Evolutionary conservation across 2,888 invertebrate genomes (phyloP).

Genomic region (Oasisia sp.): DNA sequence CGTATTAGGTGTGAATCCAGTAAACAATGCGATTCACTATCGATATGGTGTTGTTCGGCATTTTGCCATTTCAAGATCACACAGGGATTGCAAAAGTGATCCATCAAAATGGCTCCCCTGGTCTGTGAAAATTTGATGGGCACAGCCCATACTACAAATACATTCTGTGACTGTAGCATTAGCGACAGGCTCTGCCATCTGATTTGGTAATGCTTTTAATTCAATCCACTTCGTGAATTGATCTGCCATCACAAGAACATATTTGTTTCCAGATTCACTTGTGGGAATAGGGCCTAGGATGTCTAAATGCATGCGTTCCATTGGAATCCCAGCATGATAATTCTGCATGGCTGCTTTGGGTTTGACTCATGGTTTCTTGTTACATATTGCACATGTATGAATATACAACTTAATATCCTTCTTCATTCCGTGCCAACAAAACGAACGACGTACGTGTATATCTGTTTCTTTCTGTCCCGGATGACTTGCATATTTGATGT

Average conservation of each 20-base stretch:
- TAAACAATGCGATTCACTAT: background rate
- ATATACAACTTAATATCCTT: background rate
- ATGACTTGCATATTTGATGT: too few species aligned
- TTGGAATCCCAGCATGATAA: background rate
- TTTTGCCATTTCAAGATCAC: background rate
- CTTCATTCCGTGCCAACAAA: too few species aligned
- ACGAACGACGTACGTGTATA: too few species aligned
- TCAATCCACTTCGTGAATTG: background rate
- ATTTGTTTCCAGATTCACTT: background rate
- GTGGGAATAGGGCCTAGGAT: background rate
- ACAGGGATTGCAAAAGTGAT: too few species aligned
- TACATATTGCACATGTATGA: background rate
- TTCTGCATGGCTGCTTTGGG: background rate
- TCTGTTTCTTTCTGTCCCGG: too few species aligned
- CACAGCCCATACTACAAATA: background rate
- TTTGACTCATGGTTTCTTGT: background rate
- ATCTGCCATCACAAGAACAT: background rate
- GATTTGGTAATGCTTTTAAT: background rate
- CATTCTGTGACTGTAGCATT: background rate
- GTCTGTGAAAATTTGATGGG: background rate
- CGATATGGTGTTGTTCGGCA: background rate
- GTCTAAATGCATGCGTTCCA: background rate
- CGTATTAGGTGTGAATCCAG: background rate
- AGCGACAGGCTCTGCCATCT: background rate
- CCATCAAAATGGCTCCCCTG: too few species aligned